These are phyloP conservation scores for Lycodopsis pacificus DNA, from an alignment of 2,797 vertebrate species.

Conservation along the genomic window DNA sequence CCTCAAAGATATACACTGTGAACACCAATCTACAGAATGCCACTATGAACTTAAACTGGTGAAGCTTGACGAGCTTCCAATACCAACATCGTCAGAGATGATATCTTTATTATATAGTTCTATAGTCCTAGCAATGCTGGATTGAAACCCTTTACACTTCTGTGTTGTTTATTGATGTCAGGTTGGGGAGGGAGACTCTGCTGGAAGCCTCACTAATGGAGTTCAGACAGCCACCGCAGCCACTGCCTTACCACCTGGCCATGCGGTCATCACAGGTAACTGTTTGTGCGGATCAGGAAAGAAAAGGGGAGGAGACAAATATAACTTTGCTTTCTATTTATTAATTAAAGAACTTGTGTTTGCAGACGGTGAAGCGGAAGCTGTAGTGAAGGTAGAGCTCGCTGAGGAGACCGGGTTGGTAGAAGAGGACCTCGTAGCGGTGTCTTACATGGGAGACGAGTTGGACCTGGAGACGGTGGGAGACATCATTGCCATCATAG, in stretches of 20 bases:
- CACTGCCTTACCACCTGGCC: conserved; percentile 85
- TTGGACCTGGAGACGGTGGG: conserved; percentile 96
- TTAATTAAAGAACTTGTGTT: background rate
- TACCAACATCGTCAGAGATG: background rate
- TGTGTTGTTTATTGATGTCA: conserved; percentile 43
- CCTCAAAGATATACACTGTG: background rate
- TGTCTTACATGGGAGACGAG: conserved; percentile 91
- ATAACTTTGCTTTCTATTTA: too few relatives aligned
- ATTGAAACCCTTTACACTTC: background rate
- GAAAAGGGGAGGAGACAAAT: too few relatives aligned
- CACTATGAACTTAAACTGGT: background rate
- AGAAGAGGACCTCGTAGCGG: conserved; percentile 84
- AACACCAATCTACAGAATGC: background rate
- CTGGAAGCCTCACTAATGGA: conserved; percentile 80
- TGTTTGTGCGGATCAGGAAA: background rate
- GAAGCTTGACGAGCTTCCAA: background rate
- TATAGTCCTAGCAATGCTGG: background rate
- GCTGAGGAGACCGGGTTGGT: conserved; percentile 78
- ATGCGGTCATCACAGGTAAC: conserved; percentile 89
- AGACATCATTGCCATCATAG: conserved; percentile 98
- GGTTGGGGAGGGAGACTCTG: conserved; percentile 83
- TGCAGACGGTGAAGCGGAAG: conserved; percentile 69
- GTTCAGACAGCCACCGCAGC: conserved; percentile 75
- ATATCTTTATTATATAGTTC: background rate
- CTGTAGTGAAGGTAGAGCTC: conserved; percentile 74